A percentile compares a stretch with the other conserved stretches of the same genome.
Conservation (phyloP, 2,113 vertebrate species). For the Sylvia atricapilla region DNA sequence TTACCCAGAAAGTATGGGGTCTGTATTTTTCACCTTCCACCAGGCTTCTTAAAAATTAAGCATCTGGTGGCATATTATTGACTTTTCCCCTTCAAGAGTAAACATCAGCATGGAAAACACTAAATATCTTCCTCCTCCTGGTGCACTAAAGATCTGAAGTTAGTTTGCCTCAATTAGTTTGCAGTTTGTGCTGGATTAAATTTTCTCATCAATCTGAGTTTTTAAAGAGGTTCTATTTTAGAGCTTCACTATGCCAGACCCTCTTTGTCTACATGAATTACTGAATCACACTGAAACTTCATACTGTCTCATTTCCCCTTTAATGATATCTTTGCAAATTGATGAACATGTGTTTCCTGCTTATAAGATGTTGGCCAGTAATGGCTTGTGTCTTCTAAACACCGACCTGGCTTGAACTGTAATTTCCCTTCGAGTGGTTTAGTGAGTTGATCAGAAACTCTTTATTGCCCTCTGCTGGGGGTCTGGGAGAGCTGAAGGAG, state of each 20-base stretch:
- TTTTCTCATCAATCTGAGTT: constrained; percentile 33
- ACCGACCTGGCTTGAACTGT: neutral
- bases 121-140: neutral
- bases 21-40: neutral
- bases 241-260: neutral
- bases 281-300: constrained; percentile 45
- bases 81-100: neutral
- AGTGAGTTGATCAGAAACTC: constrained; percentile 27
- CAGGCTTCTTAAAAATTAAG: neutral
- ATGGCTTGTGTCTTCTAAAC: constrained; percentile 13
- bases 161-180: neutral
- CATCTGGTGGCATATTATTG: neutral
- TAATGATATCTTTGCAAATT: constrained; percentile 40
- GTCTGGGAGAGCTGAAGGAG: neutral
- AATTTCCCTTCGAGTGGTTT: neutral
- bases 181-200: constrained; percentile 2
- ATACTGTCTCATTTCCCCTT: constrained; percentile 12
- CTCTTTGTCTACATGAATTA: constrained; percentile 12
- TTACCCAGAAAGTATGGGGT: neutral
- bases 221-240: constrained; percentile 6
- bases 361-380: constrained; percentile 35
- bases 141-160: constrained; percentile 16
- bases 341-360: constrained; percentile 18
- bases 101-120: neutral
- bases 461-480: constrained; percentile 71